Conservation (phyloP, 2,888 invertebrate species). For the Leistus spinibarbis region DNA sequence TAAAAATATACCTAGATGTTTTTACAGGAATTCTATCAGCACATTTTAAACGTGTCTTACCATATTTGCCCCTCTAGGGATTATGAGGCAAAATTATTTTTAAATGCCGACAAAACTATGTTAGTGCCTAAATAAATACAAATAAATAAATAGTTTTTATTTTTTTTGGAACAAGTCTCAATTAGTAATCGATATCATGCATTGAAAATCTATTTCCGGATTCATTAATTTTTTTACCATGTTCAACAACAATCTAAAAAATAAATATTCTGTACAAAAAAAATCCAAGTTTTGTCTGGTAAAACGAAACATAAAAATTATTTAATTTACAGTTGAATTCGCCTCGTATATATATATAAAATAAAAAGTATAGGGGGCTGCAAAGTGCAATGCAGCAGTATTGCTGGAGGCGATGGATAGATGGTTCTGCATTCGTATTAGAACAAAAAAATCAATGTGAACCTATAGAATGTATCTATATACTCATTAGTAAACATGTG, state of each 20-base stretch:
- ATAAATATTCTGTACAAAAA: background rate
- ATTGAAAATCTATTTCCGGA: background rate
- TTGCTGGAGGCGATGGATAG: background rate
- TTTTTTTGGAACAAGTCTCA: background rate
- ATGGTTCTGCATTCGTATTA: background rate
- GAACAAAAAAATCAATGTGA: background rate
- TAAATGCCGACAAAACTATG: too few species aligned
- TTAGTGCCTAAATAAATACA: background rate
- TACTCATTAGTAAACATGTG: constrained; percentile 36
- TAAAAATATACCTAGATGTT: background rate
- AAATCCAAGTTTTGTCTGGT: background rate
- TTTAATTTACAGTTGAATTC: background rate
- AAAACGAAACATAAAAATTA: background rate
- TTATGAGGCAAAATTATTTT: too few species aligned
- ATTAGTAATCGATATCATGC: background rate
- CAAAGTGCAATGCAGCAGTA: background rate
- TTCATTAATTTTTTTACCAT: background rate
- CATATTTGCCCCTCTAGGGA: background rate
- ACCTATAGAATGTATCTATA: constrained; percentile 1
- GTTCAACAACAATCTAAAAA: background rate
- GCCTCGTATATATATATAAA: background rate
- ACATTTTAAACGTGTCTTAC: background rate
- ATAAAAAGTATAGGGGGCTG: background rate
- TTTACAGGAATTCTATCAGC: background rate
- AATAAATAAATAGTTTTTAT: background rate